phyloP scores from a whole-genome alignment of 1,140 invertebrate genomes.

The Drosophila pseudoobscura region DNA sequence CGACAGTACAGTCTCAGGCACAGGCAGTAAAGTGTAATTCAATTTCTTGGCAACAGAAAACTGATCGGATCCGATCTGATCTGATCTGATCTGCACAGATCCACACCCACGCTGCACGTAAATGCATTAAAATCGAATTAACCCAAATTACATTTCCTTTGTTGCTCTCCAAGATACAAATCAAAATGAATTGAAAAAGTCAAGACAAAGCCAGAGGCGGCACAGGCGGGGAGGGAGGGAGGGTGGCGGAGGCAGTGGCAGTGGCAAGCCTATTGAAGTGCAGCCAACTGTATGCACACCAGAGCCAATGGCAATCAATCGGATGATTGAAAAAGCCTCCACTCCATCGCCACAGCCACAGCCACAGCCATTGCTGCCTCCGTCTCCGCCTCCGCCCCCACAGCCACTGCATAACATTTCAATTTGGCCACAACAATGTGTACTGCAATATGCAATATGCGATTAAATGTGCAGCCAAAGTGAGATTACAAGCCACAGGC shows the following conservation, averaged over 20 bases:
- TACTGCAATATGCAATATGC: slow-evolving; percentile 38
- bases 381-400: slow-evolving; percentile 4
- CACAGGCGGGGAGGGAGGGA: neutral
- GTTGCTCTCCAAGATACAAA: slow-evolving; percentile 31
- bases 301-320: slow-evolving; percentile 22
- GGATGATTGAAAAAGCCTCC: slow-evolving; percentile 30
- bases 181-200: slow-evolving; percentile 40
- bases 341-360: too few relatives aligned
- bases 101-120: slow-evolving; percentile 28
- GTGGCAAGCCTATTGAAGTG: slow-evolving; percentile 11
- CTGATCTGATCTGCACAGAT: slow-evolving; percentile 19
- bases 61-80: slow-evolving; percentile 20
- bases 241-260: neutral
- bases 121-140: slow-evolving; percentile 40
- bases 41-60: slow-evolving; percentile 25
- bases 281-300: slow-evolving; percentile 30
- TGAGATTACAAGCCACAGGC: slow-evolving; percentile 23
- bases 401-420: slow-evolving; percentile 31
- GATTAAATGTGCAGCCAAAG: slow-evolving; percentile 44
- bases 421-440: slow-evolving; percentile 42
- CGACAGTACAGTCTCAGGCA: neutral
- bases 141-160: slow-evolving; percentile 28
- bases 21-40: slow-evolving; percentile 11
- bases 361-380: too few relatives aligned
- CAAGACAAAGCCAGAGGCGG: slow-evolving; percentile 13